Base-by-base conservation (phyloP, 2,888 invertebrate genomes). In the Saturnia pavonia region DNA sequence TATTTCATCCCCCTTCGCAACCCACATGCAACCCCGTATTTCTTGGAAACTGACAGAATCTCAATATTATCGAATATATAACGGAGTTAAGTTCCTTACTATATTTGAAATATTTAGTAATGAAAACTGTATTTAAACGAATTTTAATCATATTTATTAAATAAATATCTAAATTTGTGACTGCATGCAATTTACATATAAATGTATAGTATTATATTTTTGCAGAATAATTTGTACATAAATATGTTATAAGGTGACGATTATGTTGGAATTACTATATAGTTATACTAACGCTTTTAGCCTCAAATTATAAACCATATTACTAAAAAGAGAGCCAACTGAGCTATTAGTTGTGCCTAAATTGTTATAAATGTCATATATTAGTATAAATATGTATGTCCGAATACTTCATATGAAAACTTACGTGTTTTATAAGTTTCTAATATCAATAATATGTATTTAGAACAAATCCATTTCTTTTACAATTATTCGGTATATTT, bases 1-100 rank as follows among this genome's bases (percentile, higher is more conserved):
- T 40, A 40, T 40, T 34, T 65, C 25, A 40, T 65, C 11, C 57
- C 66, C 71, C 69, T 60, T 42, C 73, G 72, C 72, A 70, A 71
- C 75, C 76, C n/a, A 54, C 11, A 22, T 54, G 1, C 22, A 54
- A 54, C 0, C 22, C 11, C 75, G 72, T 71, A 75, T 76, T 74
- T 75, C 68, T 71, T 80, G 83, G 75, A 82, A 82, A 78, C 79
- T 83, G 72, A 77, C 82, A 81, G 80, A 74, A 73, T 72, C 71
- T 40, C 45, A 67, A 43, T 69, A 48, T 57, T 70, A 43, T 34
- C 34, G 22, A 65, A 66, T n/a, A 54, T 8, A 54, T 6, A 22
- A 54, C 19, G 2, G 48, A 11, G 16, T 45, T 16, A 45, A 16
- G 16, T 43, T 45, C 14, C 16, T 11, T 14, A 16, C 45, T n/a